phyloP scores from a whole-genome alignment of 2,797 vertebrate genomes.

The Poecilia wingei region DNA sequence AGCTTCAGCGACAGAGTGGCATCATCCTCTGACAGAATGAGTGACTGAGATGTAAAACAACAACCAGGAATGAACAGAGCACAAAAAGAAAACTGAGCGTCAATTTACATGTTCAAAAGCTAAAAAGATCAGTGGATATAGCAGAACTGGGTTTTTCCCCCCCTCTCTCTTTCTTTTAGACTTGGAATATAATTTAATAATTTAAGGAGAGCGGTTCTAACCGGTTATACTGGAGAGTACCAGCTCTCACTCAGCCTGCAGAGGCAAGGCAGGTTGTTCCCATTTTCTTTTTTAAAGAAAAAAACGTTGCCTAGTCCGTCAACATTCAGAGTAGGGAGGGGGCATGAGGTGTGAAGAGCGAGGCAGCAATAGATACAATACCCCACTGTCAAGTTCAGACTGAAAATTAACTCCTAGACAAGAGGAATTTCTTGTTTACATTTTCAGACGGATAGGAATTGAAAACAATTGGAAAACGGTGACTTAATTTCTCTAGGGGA shows the following conservation, averaged over 20 bases:
- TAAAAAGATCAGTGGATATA: neutral
- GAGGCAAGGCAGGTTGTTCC: conserved; percentile 30
- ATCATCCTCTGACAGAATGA: neutral
- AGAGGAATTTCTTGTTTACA: neutral
- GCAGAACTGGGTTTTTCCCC: conserved; percentile 23
- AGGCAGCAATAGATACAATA: neutral
- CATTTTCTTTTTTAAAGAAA: neutral
- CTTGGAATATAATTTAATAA: conserved; percentile 70
- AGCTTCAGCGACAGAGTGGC: neutral
- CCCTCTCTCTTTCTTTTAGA: conserved; percentile 7
- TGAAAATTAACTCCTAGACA: neutral
- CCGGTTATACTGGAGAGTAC: conserved; percentile 68
- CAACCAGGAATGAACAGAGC: neutral
- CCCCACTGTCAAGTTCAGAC: neutral
- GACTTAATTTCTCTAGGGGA: neutral
- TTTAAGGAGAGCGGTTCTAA: conserved; percentile 76
- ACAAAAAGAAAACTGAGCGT: too few species aligned
- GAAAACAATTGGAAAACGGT: neutral
- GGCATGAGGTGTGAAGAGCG: too few species aligned
- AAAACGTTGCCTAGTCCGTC: conserved; percentile 11
- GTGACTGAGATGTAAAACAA: conserved; percentile 29
- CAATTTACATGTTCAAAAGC: neutral
- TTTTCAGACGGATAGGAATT: neutral
- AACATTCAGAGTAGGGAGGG: conserved; percentile 7
- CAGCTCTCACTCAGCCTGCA: conserved; percentile 47